Conservation (phyloP, 2,888 invertebrate genomes). For the Syrphus vitripennis region DNA sequence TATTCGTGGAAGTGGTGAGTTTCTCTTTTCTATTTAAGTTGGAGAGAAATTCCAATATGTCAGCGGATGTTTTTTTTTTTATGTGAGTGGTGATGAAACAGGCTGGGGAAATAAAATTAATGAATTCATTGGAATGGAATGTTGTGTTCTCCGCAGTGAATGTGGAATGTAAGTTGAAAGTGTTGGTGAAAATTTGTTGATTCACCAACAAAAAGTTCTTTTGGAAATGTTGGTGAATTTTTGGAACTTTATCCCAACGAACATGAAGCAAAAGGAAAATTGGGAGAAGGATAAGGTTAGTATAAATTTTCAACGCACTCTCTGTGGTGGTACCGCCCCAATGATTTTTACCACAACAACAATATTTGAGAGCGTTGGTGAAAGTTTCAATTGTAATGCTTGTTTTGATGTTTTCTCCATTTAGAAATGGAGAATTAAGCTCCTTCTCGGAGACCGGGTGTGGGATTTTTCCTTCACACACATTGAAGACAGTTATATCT, state of each 20-base stretch:
- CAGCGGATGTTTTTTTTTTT: no score
- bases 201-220: conserved; percentile 40
- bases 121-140: conserved; percentile 42
- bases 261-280: not conserved
- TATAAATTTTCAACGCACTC: conserved; percentile 51
- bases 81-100: not conserved
- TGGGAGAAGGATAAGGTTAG: conserved; percentile 2
- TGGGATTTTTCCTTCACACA: conserved; percentile 1
- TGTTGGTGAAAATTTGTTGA: not conserved
- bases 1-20: conserved; percentile 37
- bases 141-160: conserved; percentile 21
- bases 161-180: conserved; percentile 50
- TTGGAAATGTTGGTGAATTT: conserved; percentile 5
- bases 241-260: not conserved
- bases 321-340: conserved; percentile 79
- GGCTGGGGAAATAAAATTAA: conserved; percentile 13
- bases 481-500: not conserved
- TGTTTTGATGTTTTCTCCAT: conserved; percentile 15
- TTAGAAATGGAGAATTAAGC: conserved; percentile 20
- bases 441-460: not conserved
- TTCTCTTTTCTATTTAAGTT: not conserved
- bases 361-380: conserved; percentile 14
- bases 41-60: conserved; percentile 33
- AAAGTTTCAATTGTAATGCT: not conserved
- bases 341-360: conserved; percentile 77